Percentiles rank a stretch among this genome's conserved stretches.
phyloP scores from a whole-genome alignment of 2,888 invertebrate species.

The Ganaspis brasiliensis region DNA sequence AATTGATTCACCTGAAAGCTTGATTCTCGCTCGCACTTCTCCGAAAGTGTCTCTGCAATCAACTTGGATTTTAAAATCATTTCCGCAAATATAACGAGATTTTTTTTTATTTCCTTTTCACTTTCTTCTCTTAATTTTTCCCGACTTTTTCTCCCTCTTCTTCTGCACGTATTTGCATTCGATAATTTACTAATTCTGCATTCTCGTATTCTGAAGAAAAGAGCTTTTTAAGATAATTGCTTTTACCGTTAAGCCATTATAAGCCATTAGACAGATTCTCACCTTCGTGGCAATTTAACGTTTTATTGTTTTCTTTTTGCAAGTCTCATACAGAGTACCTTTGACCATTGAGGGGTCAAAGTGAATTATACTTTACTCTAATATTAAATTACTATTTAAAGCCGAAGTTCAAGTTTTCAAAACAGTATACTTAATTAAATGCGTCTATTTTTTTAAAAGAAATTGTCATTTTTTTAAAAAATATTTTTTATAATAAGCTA shows the following conservation, averaged over 20 bases:
- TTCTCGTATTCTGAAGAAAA: background rate
- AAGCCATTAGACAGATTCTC: conserved; percentile 35
- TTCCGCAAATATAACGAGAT: background rate
- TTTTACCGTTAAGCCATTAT: conserved; percentile 33
- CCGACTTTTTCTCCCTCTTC: background rate
- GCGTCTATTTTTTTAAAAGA: too few relatives aligned
- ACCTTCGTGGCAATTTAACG: conserved; percentile 20
- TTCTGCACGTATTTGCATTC: background rate
- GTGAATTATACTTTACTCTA: conserved; percentile 15
- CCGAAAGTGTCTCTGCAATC: background rate
- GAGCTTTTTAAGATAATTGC: conserved; percentile 13
- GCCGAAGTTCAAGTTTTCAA: too few relatives aligned
- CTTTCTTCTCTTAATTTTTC: background rate
- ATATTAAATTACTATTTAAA: background rate
- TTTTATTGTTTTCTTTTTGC: conserved; percentile 32
- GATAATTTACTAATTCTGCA: background rate
- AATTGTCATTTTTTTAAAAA: too few relatives aligned
- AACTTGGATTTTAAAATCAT: background rate
- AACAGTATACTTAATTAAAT: too few relatives aligned
- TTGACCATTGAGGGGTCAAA: background rate
- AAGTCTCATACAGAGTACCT: background rate
- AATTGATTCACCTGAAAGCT: background rate
- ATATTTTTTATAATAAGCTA: too few relatives aligned
- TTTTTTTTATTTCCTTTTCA: too few relatives aligned
- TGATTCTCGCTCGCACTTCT: background rate